phyloP scores from a whole-genome alignment of 2,113 vertebrate genomes.

The Mesitornis unicolor region DNA sequence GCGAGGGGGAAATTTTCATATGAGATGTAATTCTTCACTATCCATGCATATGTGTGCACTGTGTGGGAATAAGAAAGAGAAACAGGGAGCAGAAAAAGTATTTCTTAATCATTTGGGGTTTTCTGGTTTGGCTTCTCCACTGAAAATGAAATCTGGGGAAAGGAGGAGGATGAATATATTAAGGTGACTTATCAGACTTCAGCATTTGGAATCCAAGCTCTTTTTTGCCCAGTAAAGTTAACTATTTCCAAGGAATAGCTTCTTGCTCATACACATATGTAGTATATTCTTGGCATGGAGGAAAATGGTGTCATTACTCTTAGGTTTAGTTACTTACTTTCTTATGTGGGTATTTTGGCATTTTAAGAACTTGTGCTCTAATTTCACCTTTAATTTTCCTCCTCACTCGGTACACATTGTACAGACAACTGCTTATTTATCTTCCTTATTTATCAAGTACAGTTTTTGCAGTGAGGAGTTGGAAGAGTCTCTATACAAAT shows the following conservation, averaged over 20 bases:
- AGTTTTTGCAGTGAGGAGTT: background rate
- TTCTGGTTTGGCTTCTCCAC: background rate
- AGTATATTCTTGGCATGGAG: background rate
- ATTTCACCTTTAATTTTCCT: background rate
- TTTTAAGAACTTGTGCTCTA: background rate
- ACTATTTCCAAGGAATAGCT: background rate
- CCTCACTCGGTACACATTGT: background rate
- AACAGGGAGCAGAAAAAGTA: background rate
- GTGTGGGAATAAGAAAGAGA: background rate
- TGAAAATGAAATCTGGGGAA: background rate
- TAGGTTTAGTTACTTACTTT: background rate
- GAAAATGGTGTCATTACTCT: background rate
- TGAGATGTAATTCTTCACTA: background rate
- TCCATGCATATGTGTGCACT: background rate
- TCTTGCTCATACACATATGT: background rate
- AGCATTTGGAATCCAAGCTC: background rate
- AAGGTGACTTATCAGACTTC: background rate
- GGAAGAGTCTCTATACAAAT: background rate
- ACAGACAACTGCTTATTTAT: background rate
- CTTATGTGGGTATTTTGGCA: background rate
- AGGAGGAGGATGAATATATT: background rate
- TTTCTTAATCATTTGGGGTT: background rate
- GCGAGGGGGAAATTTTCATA: background rate
- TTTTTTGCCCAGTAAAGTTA: background rate
- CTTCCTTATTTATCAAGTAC: background rate